Evolutionary conservation across 2,113 vertebrate genomes (phyloP).

Genomic region (Pelmatolapia mariae): DNA sequence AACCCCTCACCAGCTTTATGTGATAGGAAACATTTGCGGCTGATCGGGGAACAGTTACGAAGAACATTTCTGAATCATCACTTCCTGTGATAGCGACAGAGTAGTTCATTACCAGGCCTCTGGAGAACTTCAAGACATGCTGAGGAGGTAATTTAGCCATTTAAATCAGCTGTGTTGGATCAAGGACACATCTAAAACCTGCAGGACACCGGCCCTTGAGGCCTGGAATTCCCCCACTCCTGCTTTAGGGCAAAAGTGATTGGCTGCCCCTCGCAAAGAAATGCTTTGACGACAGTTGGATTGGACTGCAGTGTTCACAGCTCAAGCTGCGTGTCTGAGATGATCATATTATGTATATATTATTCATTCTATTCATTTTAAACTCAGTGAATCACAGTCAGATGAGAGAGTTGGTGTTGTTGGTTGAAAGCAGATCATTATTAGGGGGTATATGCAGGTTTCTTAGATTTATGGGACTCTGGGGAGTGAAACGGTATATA

Average conservation of each 20-base stretch:
- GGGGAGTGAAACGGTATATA: fast-evolving
- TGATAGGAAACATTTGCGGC: neutral
- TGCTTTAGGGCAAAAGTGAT: fast-evolving
- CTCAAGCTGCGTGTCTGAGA: neutral
- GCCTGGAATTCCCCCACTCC: neutral
- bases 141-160: neutral
- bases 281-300: neutral
- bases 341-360: neutral
- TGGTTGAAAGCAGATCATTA: neutral
- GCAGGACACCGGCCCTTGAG: fast-evolving
- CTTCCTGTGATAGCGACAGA: neutral
- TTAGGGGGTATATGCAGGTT: neutral
- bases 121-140: fast-evolving
- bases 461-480: neutral
- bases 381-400: neutral
- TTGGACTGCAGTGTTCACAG: fast-evolving
- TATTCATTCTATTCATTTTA: neutral
- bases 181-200: neutral
- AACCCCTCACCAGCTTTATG: neutral
- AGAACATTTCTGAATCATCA: neutral
- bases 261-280: neutral
- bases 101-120: fast-evolving
- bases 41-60: neutral
- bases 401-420: neutral
- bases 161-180: fast-evolving